These are phyloP conservation scores for Steinernema carpocapsae DNA, from an alignment of 2,888 invertebrate species.

Conservation along the genomic window DNA sequence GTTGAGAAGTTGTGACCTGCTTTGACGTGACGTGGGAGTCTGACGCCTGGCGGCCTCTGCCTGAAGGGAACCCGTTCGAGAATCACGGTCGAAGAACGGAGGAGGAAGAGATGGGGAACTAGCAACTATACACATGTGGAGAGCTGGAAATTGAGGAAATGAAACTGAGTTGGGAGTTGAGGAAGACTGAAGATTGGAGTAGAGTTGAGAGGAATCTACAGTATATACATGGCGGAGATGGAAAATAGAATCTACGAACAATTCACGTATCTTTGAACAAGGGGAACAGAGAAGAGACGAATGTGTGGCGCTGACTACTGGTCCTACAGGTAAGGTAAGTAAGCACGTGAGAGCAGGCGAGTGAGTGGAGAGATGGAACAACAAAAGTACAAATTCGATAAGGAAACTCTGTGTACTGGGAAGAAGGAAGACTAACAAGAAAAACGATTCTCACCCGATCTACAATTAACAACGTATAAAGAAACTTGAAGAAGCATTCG, in stretches of 20 bases:
- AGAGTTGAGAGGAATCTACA: too few species aligned
- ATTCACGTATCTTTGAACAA: not conserved
- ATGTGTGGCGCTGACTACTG: not conserved
- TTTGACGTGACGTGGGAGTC: not conserved
- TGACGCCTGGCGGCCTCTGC: not conserved
- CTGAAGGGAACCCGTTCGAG: not conserved
- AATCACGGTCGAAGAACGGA: not conserved
- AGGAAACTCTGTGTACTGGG: not conserved
- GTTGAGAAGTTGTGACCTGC: not conserved
- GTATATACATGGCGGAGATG: not conserved
- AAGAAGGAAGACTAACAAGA: not conserved
- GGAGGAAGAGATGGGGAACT: not conserved
- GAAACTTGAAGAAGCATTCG: not conserved
- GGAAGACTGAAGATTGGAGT: conserved; percentile 2
- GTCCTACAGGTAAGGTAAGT: too few species aligned
- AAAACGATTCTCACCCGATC: not conserved
- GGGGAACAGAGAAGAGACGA: not conserved
- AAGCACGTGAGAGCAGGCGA: not conserved
- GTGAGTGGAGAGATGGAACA: not conserved
- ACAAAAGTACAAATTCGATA: not conserved
- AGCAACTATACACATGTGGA: not conserved
- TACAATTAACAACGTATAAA: conserved; percentile 20
- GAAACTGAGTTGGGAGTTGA: not conserved
- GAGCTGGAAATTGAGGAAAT: not conserved
- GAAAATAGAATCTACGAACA: not conserved